A percentile compares a stretch with the other conserved stretches of the same genome.
Conservation (phyloP, 2,797 vertebrate genomes). For the Pristis pectinata region DNA sequence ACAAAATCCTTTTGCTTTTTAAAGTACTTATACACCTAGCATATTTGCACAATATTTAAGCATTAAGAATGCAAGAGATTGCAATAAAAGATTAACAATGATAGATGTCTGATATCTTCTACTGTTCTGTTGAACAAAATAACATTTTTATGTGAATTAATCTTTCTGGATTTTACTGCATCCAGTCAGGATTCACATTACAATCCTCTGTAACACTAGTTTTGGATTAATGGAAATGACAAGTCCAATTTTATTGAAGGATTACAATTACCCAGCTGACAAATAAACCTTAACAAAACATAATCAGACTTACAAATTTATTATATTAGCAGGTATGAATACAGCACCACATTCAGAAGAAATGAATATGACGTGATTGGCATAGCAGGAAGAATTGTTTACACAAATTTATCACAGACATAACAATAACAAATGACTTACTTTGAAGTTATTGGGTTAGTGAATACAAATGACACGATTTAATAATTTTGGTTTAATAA, state of each 20-base stretch:
- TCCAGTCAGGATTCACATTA: background rate
- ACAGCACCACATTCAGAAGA: background rate
- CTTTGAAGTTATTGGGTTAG: background rate
- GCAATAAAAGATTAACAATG: background rate
- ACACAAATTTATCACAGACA: background rate
- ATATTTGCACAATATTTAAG: background rate
- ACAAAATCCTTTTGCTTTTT: background rate
- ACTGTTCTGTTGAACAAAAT: background rate
- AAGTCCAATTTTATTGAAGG: background rate
- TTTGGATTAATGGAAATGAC: background rate
- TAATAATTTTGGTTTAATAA: conserved; percentile 7
- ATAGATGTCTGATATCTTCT: background rate
- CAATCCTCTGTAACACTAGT: background rate
- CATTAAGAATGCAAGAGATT: background rate
- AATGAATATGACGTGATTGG: background rate
- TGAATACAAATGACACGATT: background rate
- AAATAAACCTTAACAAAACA: background rate
- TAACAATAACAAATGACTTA: background rate
- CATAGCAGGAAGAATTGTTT: background rate
- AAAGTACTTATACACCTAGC: background rate
- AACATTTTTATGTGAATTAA: background rate
- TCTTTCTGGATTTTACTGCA: background rate
- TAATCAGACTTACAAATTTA: background rate
- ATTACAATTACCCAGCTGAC: background rate
- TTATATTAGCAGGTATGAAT: background rate